These are phyloP conservation scores for Alouatta palliata DNA, from an alignment of 2,113 vertebrate species.

Conservation along the genomic window DNA sequence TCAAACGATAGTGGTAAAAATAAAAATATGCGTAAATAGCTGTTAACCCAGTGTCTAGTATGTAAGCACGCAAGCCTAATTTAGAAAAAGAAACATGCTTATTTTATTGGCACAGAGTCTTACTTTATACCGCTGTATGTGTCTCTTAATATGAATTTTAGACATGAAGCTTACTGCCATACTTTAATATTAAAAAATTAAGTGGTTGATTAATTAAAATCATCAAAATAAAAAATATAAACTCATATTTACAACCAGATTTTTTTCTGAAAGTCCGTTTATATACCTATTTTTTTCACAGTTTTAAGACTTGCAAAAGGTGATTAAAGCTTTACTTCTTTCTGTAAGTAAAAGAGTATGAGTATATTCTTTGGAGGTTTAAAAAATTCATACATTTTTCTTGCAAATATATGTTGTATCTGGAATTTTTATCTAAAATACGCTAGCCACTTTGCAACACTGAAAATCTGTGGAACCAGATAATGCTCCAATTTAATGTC, in stretches of 20 bases:
- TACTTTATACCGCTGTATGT: neutral
- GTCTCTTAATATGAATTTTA: neutral
- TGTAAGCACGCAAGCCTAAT: neutral
- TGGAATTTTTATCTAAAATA: neutral
- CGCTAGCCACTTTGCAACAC: neutral
- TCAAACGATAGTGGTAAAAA: neutral
- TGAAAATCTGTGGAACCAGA: neutral
- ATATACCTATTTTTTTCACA: neutral
- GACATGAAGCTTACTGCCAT: neutral
- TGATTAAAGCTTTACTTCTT: neutral
- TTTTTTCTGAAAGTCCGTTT: conserved; percentile 4
- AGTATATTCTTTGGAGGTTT: neutral
- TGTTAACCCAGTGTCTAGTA: neutral
- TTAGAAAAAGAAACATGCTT: neutral
- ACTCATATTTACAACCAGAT: neutral
- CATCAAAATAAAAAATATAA: neutral
- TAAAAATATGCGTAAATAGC: neutral
- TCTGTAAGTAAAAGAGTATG: neutral
- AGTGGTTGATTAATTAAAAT: neutral
- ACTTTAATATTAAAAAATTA: neutral
- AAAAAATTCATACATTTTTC: neutral
- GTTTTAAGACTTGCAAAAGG: neutral
- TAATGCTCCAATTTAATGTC: neutral
- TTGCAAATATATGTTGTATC: neutral
- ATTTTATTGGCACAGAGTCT: neutral